Base-by-base conservation (phyloP, 2,888 invertebrate genomes). In the Apeira syringaria region DNA sequence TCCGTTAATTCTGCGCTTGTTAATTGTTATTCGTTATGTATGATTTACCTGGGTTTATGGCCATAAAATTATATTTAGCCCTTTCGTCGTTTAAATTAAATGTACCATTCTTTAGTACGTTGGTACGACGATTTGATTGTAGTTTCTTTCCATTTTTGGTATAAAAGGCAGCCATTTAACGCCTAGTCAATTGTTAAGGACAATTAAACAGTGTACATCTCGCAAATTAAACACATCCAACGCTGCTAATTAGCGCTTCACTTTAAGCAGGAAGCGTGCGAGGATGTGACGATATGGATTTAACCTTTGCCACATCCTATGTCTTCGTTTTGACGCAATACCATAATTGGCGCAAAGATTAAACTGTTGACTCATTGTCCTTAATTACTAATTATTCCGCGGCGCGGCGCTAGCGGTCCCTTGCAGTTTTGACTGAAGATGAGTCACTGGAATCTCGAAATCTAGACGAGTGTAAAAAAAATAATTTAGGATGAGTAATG, bases 251-350 rank as follows among this genome's bases (percentile, higher is more conserved):
- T 86, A 86, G 74, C 78, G 59, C 69, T 40, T 54, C 50, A 53
- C 55, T 65, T 78, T 84, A 86, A 86, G 67, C 77, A 85, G 87
- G 87, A 87, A 87, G 73, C 72, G 63, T 53, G 77, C 78, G 79
- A 86, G 87, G 87, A 87, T 85, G 76, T 82, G 76, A 68, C 73
- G 74, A 78, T 84, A 86, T 87, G 58, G 85, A 83, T 87, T 88
- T 87, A 88, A 88, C 87, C 87, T 88, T 77, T 81, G 74, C 49
- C 77, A 79, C 81, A 82, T 87, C 87, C 87, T 78, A 80, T 57
- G 69, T 86, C 84, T 86, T 86, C 74, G 75, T 74, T 70, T 72
- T 60, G 61, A 68, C 66, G 64, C 68, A 62, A 64, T 59, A 33
- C 39, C 52, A 77, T 69, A 46, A 46, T 73, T 59, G 59, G 71